Percentiles rank a stretch among this genome's conserved stretches.
Conservation (phyloP, 23 tunicate genomes). For the Aplidium turbinatum region DNA sequence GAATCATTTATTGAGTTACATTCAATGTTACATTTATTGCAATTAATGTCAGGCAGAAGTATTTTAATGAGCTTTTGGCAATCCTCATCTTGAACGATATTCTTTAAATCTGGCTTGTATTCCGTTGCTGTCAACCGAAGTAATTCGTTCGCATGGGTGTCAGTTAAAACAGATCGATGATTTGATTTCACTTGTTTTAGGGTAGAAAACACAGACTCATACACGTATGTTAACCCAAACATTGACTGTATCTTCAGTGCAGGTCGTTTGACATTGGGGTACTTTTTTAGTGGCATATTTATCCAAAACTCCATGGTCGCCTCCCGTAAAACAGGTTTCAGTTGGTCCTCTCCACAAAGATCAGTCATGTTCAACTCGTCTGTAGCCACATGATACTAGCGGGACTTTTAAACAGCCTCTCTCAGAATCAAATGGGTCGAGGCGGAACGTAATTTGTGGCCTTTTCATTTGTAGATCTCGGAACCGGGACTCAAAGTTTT, state of each 20-base stretch:
- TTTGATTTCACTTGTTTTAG: conserved; percentile 42
- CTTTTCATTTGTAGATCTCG: conserved; percentile 52
- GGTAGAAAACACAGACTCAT: conserved; percentile 53
- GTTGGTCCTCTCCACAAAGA: conserved; percentile 58
- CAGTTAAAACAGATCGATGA: conserved; percentile 57
- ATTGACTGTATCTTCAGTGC: conserved; percentile 35
- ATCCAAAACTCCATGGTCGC: conserved; percentile 40
- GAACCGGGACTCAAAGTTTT: conserved; percentile 46
- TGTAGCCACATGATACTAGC: conserved; percentile 42
- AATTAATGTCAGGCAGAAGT: conserved; percentile 40
- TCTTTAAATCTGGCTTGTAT: conserved; percentile 63
- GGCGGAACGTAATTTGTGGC: conserved; percentile 49
- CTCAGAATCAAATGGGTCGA: conserved; percentile 44
- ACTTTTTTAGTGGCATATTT: conserved; percentile 42
- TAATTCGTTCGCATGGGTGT: conserved; percentile 43
- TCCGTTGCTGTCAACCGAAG: conserved; percentile 54
- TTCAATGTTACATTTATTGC: conserved; percentile 46
- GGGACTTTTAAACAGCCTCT: conserved; percentile 46
- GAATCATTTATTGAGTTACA: no score
- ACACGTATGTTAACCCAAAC: conserved; percentile 59
- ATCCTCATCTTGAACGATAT: conserved; percentile 46
- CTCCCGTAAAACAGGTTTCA: conserved; percentile 48
- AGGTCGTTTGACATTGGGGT: conserved; percentile 57
- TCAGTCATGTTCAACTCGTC: conserved; percentile 46
- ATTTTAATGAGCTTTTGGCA: no score